Evolutionary conservation across 2,888 invertebrate species (phyloP).

Genomic region (Trichogramma evanescens): DNA sequence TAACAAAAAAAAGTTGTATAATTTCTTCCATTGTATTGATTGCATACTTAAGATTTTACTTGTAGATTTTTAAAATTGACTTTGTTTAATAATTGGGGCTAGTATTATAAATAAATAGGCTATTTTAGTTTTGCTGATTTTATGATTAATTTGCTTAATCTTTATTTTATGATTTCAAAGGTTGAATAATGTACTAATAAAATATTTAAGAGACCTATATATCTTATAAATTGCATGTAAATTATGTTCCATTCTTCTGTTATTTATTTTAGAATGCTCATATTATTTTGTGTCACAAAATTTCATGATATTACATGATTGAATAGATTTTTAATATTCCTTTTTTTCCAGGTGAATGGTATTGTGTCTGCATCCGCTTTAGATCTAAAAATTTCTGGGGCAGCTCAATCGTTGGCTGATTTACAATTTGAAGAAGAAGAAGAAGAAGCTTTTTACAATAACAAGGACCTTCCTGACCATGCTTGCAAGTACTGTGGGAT

Average conservation of each 20-base stretch:
- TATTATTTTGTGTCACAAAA: background rate
- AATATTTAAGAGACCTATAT: no score
- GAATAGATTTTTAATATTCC: background rate
- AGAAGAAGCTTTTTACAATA: constrained; percentile 75
- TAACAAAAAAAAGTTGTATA: no score
- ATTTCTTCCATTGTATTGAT: no score
- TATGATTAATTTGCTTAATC: no score
- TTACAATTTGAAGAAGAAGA: constrained; percentile 94
- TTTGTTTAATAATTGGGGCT: no score
- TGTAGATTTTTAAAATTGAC: no score
- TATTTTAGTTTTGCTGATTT: no score
- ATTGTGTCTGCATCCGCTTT: constrained; percentile 51
- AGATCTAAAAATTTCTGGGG: constrained; percentile 59
- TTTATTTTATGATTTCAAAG: no score
- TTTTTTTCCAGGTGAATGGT: constrained; percentile 59
- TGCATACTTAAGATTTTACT: no score
- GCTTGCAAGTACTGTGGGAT: constrained; percentile 99
- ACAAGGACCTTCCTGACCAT: constrained; percentile 85
- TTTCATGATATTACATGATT: background rate
- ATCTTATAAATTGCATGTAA: no score
- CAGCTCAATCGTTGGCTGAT: constrained; percentile 73
- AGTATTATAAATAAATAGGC: no score
- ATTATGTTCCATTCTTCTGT: background rate
- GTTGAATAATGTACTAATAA: no score
- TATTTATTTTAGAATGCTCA: background rate